Conservation (phyloP, 2,113 vertebrate genomes). For the Protobothrops flavoviridis region DNA sequence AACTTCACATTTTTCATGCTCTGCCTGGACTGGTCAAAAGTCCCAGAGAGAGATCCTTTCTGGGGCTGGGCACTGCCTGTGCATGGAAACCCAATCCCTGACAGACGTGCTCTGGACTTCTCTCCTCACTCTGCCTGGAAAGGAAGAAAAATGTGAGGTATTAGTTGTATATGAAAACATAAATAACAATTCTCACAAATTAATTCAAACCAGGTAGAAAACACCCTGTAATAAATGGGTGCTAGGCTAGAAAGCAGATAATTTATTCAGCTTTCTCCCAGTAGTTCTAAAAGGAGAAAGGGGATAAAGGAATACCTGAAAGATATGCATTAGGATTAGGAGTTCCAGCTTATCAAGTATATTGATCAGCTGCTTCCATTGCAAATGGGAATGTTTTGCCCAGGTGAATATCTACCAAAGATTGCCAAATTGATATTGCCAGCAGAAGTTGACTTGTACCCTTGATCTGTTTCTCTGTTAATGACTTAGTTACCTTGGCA, state of each 20-base stretch:
- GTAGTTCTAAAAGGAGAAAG: not conserved
- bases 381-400: not conserved
- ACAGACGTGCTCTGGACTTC: not conserved
- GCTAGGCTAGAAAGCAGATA: not conserved
- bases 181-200: not conserved
- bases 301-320: not conserved
- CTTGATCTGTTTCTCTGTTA: conserved; percentile 51
- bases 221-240: not conserved
- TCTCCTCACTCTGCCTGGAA: not conserved
- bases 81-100: not conserved
- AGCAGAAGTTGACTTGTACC: conserved; percentile 50
- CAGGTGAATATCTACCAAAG: conserved; percentile 63
- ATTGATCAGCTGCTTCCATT: not conserved
- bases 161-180: not conserved
- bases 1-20: not conserved
- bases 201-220: not conserved
- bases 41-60: not conserved
- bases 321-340: not conserved
- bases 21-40: not conserved
- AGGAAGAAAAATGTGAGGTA: not conserved
- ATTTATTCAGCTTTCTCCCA: not conserved
- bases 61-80: not conserved
- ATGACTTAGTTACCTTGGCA: conserved; percentile 65
- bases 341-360: not conserved
- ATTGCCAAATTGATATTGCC: conserved; percentile 70